Conservation (phyloP, 2,797 vertebrate species). For the Fistularia tabacaria region DNA sequence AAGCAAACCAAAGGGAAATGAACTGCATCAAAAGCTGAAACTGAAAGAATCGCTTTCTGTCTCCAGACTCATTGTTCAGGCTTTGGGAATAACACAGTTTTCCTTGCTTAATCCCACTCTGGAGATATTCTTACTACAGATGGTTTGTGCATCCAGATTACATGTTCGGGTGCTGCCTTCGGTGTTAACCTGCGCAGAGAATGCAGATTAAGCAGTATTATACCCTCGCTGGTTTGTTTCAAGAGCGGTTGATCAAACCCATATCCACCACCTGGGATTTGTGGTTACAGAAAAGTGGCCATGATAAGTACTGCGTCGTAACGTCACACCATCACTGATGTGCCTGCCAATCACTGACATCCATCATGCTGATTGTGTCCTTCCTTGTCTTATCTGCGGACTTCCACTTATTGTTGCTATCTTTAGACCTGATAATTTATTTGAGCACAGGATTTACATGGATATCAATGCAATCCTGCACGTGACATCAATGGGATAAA, state of each 20-base stretch:
- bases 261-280: background rate
- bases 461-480: too few species aligned
- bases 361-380: background rate
- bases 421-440: too few species aligned
- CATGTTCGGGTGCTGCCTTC: constrained; percentile 4
- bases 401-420: too few species aligned
- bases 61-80: constrained; percentile 5
- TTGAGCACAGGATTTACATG: too few species aligned
- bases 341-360: too few species aligned
- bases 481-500: too few species aligned
- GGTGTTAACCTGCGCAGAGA: constrained; percentile 14
- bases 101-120: constrained; percentile 32
- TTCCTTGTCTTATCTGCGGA: background rate
- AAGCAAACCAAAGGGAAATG: too few species aligned
- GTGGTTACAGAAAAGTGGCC: background rate
- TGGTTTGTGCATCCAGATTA: constrained; percentile 34
- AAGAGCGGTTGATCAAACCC: constrained; percentile 13
- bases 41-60: constrained; percentile 8
- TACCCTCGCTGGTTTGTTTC: constrained; percentile 25
- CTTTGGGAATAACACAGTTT: constrained; percentile 35
- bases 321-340: background rate
- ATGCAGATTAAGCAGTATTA: constrained; percentile 45
- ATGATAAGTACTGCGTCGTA: too few species aligned
- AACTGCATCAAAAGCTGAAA: background rate
- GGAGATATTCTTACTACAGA: constrained; percentile 45